Percentiles rank a stretch among this genome's conserved stretches.
These are phyloP conservation scores for Melipona bicolor DNA, from an alignment of 2,888 invertebrate genomes.

Conservation along the genomic window DNA sequence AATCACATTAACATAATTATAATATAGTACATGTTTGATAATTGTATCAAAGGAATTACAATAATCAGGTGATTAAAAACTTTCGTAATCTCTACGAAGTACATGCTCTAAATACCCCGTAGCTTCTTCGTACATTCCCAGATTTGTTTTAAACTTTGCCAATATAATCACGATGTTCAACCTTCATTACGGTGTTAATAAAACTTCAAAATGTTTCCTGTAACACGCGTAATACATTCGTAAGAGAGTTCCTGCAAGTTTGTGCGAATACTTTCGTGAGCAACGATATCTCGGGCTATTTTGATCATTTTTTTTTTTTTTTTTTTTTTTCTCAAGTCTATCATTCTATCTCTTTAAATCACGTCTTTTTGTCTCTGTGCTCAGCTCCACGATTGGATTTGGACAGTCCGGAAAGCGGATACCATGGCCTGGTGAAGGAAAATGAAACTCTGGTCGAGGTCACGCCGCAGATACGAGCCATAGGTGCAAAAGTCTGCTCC, in stretches of 20 bases:
- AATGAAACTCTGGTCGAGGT: conserved; percentile 97
- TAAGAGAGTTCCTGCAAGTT: neutral
- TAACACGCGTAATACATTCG: neutral
- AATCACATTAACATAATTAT: too few species aligned
- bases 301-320: too few species aligned
- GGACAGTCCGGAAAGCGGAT: conserved; percentile 93
- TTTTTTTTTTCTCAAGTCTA: neutral
- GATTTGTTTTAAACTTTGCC: neutral
- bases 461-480: conserved; percentile 94
- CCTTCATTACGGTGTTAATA: neutral
- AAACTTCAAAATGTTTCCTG: neutral
- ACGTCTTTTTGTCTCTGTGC: conserved; percentile 75
- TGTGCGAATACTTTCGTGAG: neutral
- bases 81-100: neutral
- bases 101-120: too few species aligned
- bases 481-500: conserved; percentile 91
- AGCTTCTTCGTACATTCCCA: too few species aligned
- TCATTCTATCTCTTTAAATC: neutral
- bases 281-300: too few species aligned
- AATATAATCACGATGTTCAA: neutral
- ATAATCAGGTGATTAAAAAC: neutral
- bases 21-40: too few species aligned
- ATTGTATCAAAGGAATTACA: too few species aligned
- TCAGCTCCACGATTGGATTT: conserved; percentile 90
- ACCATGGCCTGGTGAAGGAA: conserved; percentile 96